These are phyloP conservation scores for Aquatica leii DNA, from an alignment of 2,888 invertebrate genomes.

Conservation along the genomic window DNA sequence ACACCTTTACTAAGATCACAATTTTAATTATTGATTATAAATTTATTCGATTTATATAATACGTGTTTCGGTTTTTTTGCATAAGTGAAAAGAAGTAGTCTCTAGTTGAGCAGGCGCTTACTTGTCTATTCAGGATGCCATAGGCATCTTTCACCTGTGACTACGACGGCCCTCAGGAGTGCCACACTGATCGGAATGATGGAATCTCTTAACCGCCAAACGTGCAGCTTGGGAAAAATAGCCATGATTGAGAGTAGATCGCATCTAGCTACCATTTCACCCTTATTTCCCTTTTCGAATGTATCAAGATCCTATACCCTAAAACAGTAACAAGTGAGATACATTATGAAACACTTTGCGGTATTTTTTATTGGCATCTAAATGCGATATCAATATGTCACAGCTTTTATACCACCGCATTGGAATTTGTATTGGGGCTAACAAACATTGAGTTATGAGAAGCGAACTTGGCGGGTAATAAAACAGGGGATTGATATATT, in stretches of 20 bases:
- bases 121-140: conserved; percentile 55
- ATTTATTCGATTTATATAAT: neutral
- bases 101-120: conserved; percentile 40
- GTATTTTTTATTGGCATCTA: conserved; percentile 62
- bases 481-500: conserved; percentile 21
- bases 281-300: conserved; percentile 37
- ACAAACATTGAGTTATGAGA: conserved; percentile 27
- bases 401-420: conserved; percentile 46
- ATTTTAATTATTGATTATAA: no score
- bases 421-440: conserved; percentile 31
- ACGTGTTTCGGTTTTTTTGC: conserved; percentile 33
- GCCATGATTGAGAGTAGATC: conserved; percentile 61
- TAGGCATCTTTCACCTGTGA: conserved; percentile 59
- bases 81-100: conserved; percentile 37
- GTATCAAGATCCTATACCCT: conserved; percentile 24
- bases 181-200: conserved; percentile 62
- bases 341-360: conserved; percentile 61
- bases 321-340: conserved; percentile 42
- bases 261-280: conserved; percentile 33
- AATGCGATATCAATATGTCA: conserved; percentile 61
- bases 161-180: conserved; percentile 61
- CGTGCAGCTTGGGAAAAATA: conserved; percentile 62
- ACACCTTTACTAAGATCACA: no score
- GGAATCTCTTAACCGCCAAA: conserved; percentile 63
- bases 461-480: neutral